Percentiles rank a stretch among this genome's conserved stretches.
Conservation (phyloP, 2,797 vertebrate species). For the Myripristis jacobus region DNA sequence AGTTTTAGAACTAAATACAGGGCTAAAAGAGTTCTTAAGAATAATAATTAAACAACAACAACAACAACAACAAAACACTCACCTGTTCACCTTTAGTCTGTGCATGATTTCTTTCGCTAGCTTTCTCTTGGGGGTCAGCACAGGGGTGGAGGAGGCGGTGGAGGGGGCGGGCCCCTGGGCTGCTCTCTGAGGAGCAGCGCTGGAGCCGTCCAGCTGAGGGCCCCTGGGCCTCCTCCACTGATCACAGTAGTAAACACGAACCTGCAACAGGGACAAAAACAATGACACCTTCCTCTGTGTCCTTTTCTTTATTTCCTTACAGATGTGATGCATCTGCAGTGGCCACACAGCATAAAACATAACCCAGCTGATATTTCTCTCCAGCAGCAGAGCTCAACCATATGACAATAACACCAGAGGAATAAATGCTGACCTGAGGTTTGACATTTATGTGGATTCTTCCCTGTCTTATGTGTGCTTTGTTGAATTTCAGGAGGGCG, state of each 20-base stretch:
- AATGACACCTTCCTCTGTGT: neutral
- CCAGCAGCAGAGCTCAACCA: too few species aligned
- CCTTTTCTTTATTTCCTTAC: neutral
- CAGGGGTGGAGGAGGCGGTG: constrained; percentile 9
- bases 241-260: constrained; percentile 76
- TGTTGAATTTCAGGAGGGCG: constrained; percentile 74
- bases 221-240: constrained; percentile 72
- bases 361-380: too few species aligned
- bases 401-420: neutral
- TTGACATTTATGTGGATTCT: constrained; percentile 76
- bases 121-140: constrained; percentile 71
- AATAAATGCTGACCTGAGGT: constrained; percentile 63
- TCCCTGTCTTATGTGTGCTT: constrained; percentile 54
- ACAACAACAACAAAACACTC: neutral
- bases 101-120: constrained; percentile 68
- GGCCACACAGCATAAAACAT: too few species aligned
- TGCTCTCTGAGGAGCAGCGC: constrained; percentile 3
- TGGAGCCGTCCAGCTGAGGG: constrained; percentile 16
- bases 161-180: constrained; percentile 14
- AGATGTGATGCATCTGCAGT: too few species aligned
- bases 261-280: constrained; percentile 53
- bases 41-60: too few species aligned
- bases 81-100: constrained; percentile 78
- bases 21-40: too few species aligned
- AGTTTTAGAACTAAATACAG: too few species aligned